Evolutionary conservation across 2,113 vertebrate species (phyloP).

Genomic region (Eupsittula cactorum): DNA sequence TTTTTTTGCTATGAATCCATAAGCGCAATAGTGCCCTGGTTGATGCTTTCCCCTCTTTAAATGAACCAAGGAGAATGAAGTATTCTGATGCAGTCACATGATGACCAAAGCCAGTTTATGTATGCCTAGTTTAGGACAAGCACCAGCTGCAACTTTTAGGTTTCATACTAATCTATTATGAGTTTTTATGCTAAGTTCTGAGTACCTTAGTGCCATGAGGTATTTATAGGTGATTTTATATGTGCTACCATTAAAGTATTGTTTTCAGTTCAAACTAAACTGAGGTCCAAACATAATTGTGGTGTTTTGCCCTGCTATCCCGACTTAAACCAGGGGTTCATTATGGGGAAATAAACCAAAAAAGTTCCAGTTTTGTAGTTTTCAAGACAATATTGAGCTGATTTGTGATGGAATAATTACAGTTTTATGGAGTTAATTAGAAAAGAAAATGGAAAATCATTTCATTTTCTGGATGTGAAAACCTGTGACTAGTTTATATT

Average conservation of each 20-base stretch:
- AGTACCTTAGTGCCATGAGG: neutral
- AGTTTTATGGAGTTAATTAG: neutral
- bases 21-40: neutral
- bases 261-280: neutral
- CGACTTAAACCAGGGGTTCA: neutral
- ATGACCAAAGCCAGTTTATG: neutral
- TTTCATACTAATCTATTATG: neutral
- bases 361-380: neutral
- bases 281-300: neutral
- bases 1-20: neutral
- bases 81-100: rapidly evolving
- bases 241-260: neutral
- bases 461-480: neutral
- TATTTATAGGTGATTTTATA: neutral
- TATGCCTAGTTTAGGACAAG: neutral
- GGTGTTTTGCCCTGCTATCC: neutral
- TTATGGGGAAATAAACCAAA: neutral
- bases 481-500: neutral
- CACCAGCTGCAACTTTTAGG: neutral
- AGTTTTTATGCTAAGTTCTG: neutral
- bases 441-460: neutral
- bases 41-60: neutral
- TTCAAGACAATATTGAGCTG: neutral
- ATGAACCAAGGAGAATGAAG: neutral
- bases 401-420: neutral